Evolutionary conservation across 2,888 invertebrate species (phyloP), one percentile per base, ranked within the genome.

Genomic region (Drosophila histrio): DNA sequence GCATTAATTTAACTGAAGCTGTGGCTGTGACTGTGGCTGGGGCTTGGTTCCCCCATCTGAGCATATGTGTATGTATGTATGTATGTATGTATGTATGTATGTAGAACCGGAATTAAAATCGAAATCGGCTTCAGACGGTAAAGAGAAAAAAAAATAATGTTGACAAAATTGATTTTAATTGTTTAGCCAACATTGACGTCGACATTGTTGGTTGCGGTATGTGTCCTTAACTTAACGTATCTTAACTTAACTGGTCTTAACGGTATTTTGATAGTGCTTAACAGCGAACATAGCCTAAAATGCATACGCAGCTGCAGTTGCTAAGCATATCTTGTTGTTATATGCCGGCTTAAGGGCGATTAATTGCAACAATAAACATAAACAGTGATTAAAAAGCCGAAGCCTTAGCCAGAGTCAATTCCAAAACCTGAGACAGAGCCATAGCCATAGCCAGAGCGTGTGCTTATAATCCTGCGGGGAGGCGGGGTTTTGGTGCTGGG

Each of bases 161-260:
- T 78, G 84, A 80, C 74, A 77, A 82, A 82, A 82, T 53, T 75
- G 54, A 72, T 49, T 78, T 84, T 78, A 84, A 87, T 84, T 71
- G 65, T 63, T 58, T 47, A 21, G 86, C 83, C 82, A 82, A 76
- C 60, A 54, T 63, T 68, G 85, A 72, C 65, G 77, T 50, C 56
- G 53, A 15, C 39, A 26, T 7, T 30, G 11, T 32, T 9, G 28
- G 11, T 26, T 26, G n/a, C n/a, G 50, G 22, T 22, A 34, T 41
- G 53, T 53, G 60, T 59, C 62, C 68, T 68, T 62, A 67, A 59
- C 57, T 46, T 13, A 30, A 50, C 46, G 52, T 53, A 17, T 0
- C 13, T 17, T 38, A 24, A 24, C 6, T 36, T 13, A 26, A 52
- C n/a, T 43, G 9, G 32, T 32, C 15, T 56, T 57, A 75, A 82